A percentile compares a stretch with the other conserved stretches of the same genome.
phyloP scores from a whole-genome alignment of 2,113 vertebrate genomes.

The Antennarius striatus region DNA sequence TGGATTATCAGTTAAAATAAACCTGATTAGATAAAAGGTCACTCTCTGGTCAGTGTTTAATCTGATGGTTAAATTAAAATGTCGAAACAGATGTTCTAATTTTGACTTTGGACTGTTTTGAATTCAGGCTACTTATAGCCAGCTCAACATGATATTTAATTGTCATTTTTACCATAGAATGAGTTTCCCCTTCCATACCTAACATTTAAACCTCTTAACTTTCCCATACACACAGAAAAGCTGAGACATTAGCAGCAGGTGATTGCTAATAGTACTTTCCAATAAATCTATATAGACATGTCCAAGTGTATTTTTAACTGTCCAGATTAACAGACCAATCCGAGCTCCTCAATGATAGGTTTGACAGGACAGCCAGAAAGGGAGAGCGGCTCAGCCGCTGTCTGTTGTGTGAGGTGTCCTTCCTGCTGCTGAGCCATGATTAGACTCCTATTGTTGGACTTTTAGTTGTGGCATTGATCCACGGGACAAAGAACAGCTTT shows the following conservation, averaged over 20 bases:
- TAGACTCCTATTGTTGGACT: constrained; percentile 30
- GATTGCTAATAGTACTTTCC: too few relatives aligned
- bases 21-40: constrained; percentile 39
- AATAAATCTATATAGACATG: neutral
- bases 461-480: constrained; percentile 8
- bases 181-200: neutral
- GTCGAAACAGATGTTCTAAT: constrained; percentile 48
- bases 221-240: neutral
- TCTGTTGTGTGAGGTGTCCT: neutral
- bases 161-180: too few relatives aligned
- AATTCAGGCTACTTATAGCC: neutral
- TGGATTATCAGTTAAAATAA: constrained; percentile 64
- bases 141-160: neutral
- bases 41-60: constrained; percentile 41
- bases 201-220: neutral
- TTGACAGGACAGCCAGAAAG: constrained; percentile 14
- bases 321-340: constrained; percentile 9
- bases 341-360: neutral
- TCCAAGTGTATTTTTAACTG: neutral
- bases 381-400: neutral
- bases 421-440: constrained; percentile 8
- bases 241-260: neutral
- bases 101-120: neutral
- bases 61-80: constrained; percentile 39
- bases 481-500: constrained; percentile 46